Evolutionary conservation across 2,113 vertebrate species (phyloP).

Genomic region (Fukomys damarensis): DNA sequence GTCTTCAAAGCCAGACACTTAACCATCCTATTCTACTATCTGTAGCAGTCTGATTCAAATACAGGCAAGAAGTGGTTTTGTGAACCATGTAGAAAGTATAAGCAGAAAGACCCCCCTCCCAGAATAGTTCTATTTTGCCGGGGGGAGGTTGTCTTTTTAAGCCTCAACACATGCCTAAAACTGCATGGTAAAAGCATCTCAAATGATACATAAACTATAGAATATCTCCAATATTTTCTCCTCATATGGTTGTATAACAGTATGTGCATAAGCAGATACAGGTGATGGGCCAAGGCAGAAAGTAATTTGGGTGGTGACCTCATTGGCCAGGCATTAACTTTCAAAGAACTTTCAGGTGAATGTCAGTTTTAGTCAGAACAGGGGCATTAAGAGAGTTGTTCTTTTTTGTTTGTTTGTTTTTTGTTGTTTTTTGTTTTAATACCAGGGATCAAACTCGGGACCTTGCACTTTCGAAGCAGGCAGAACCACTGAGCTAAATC

Average conservation of each 20-base stretch:
- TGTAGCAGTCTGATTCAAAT: conserved; percentile 22
- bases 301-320: conserved; percentile 62
- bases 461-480: too few species aligned
- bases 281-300: conserved; percentile 54
- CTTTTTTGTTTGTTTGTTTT: too few species aligned
- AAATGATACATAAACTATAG: conserved; percentile 79
- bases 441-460: too few species aligned
- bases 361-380: conserved; percentile 61
- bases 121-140: neutral
- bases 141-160: neutral
- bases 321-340: conserved; percentile 36
- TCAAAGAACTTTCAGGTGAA: conserved; percentile 73
- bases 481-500: too few species aligned
- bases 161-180: conserved; percentile 85
- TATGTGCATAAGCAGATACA: conserved; percentile 52
- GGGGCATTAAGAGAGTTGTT: conserved; percentile 39
- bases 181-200: conserved; percentile 81
- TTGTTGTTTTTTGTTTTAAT: too few species aligned
- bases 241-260: conserved; percentile 65
- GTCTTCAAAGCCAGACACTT: conserved; percentile 7
- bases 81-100: neutral
- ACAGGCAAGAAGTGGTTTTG: neutral
- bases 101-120: neutral
- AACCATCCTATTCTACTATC: neutral
- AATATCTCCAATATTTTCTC: conserved; percentile 79